A percentile compares a stretch with the other conserved stretches of the same genome.
Evolutionary conservation across 2,113 vertebrate genomes (phyloP).

Genomic region (Colius striatus): DNA sequence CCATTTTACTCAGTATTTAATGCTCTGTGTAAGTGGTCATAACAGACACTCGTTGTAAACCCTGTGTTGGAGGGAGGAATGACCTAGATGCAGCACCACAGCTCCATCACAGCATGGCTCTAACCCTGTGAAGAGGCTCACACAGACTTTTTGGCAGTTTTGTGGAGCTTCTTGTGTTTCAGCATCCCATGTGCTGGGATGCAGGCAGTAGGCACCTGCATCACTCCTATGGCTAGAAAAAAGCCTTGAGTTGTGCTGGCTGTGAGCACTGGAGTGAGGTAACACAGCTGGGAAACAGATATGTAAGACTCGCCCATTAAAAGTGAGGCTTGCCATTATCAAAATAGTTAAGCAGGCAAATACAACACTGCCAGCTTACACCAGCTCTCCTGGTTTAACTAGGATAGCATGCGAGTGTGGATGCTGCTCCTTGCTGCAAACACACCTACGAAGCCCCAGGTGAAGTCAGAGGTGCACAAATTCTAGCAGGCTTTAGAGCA

Average conservation of each 20-base stretch:
- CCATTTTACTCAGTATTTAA: rapidly evolving
- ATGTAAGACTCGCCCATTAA: background rate
- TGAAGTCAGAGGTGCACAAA: background rate
- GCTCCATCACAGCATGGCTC: background rate
- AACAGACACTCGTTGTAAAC: background rate
- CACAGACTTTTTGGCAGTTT: background rate
- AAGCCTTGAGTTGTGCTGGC: background rate
- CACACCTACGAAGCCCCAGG: background rate
- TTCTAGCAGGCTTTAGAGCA: background rate
- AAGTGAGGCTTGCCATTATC: background rate
- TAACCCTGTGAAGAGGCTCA: background rate
- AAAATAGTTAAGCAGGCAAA: background rate
- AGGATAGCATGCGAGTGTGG: background rate
- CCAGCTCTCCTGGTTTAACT: background rate
- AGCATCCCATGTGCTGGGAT: rapidly evolving
- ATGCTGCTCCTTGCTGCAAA: background rate
- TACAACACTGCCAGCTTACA: background rate
- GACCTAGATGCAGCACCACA: background rate
- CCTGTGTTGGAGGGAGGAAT: rapidly evolving
- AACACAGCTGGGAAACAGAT: background rate
- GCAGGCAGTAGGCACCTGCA: background rate
- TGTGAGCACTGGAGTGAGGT: background rate
- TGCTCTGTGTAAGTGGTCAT: background rate
- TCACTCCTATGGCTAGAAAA: background rate
- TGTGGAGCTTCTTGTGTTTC: background rate